Percentiles rank a stretch among this genome's conserved stretches.
Evolutionary conservation across 2,113 vertebrate species (phyloP).

Genomic region (Rhabdornis inornatus): DNA sequence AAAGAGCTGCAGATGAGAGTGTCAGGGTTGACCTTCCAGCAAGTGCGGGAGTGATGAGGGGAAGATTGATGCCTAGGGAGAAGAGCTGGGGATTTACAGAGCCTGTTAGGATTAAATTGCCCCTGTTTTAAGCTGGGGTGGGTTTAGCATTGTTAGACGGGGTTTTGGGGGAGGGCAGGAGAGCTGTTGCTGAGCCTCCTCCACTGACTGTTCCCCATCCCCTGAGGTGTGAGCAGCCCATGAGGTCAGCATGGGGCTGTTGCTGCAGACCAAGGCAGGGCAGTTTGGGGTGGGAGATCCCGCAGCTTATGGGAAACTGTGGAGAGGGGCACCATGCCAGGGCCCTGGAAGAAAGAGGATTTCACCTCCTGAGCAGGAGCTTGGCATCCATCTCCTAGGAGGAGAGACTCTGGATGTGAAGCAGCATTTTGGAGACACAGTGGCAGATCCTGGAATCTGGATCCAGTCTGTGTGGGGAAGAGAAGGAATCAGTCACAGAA

Average conservation of each 20-base stretch:
- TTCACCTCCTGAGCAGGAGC: background rate
- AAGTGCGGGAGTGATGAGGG: constrained; percentile 5
- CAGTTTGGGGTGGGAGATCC: background rate
- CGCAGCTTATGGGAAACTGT: background rate
- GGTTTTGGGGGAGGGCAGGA: background rate
- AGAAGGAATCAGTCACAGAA: background rate
- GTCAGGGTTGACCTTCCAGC: constrained; percentile 52
- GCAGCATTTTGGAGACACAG: background rate
- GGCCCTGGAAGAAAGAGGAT: background rate
- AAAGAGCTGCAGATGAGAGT: constrained; percentile 28
- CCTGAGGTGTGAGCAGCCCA: background rate
- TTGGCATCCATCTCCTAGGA: background rate
- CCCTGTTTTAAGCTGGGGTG: background rate
- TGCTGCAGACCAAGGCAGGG: background rate
- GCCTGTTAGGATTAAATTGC: constrained; percentile 39
- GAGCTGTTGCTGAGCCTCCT: background rate
- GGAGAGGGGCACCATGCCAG: background rate
- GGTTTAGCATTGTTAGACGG: background rate
- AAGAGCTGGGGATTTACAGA: constrained; percentile 45
- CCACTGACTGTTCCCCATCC: rapidly evolving
- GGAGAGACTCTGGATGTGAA: background rate
- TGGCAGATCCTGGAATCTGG: background rate
- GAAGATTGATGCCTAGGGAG: constrained; percentile 46
- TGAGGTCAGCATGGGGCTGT: background rate
- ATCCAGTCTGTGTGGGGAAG: background rate